These are phyloP conservation scores for fruit fly (Drosophila melanogaster) DNA, from an alignment of 1,140 invertebrate genomes.

Conservation along the genomic window DNA sequence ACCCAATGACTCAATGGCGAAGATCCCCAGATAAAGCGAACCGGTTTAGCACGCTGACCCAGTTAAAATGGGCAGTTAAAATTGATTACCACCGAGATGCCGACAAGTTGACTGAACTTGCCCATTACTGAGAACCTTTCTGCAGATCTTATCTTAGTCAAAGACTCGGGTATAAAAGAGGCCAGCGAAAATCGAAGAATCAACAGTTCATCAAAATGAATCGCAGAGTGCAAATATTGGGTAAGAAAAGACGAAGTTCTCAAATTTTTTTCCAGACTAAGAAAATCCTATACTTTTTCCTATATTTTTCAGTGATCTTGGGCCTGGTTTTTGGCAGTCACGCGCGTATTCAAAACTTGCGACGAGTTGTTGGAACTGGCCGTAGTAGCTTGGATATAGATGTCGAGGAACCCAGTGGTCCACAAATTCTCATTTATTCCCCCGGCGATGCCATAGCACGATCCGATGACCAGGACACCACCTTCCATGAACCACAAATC, in stretches of 20 bases:
- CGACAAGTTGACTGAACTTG: slow-evolving; percentile 49
- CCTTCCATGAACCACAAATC: slow-evolving; percentile 65
- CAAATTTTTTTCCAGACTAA: background rate
- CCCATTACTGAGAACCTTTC: slow-evolving; percentile 43
- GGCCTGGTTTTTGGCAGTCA: slow-evolving; percentile 20
- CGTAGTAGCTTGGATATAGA: slow-evolving; percentile 25
- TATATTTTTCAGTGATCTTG: slow-evolving; percentile 33
- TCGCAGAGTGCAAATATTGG: slow-evolving; percentile 38
- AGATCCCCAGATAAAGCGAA: slow-evolving; percentile 36
- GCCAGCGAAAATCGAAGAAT: background rate
- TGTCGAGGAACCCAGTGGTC: slow-evolving; percentile 14
- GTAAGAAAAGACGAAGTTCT: slow-evolving; percentile 18
- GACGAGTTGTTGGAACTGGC: slow-evolving; percentile 25
- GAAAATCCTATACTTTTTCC: background rate
- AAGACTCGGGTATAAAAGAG: slow-evolving; percentile 55
- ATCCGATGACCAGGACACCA: slow-evolving; percentile 29
- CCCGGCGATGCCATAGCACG: slow-evolving; percentile 25
- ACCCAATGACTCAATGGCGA: slow-evolving; percentile 18
- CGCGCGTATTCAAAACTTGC: slow-evolving; percentile 31
- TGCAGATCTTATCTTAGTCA: slow-evolving; percentile 31
- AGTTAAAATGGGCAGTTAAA: slow-evolving; percentile 45
- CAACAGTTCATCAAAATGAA: slow-evolving; percentile 49
- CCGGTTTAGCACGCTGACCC: slow-evolving; percentile 56
- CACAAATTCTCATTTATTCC: slow-evolving; percentile 57
- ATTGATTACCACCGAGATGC: slow-evolving; percentile 46